phyloP scores from a whole-genome alignment of 2,888 invertebrate genomes.

The Eudasyphora cyanicolor region DNA sequence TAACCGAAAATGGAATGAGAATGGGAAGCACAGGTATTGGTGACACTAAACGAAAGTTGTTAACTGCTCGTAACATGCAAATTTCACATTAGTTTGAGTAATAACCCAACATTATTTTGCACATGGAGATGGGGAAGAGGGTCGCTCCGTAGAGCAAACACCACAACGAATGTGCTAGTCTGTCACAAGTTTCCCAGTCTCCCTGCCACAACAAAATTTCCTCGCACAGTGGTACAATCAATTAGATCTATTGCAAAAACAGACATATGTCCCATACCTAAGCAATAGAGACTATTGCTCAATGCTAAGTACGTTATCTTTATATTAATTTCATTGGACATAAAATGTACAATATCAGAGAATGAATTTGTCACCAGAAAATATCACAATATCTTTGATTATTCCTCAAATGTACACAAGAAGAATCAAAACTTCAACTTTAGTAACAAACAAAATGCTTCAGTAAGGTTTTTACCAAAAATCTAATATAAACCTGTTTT shows the following conservation, averaged over 20 bases:
- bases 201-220: background rate
- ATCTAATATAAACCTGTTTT: no score
- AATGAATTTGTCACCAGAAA: no score
- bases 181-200: no score
- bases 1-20: background rate
- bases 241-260: background rate
- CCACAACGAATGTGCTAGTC: background rate
- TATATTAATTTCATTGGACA: no score
- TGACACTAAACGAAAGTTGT: constrained; percentile 64
- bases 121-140: background rate
- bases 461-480: no score
- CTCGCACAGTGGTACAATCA: background rate
- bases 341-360: no score
- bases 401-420: no score
- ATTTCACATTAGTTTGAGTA: constrained; percentile 64
- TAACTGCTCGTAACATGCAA: constrained; percentile 66
- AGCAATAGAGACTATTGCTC: no score
- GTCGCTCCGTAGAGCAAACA: background rate
- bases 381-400: no score
- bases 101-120: constrained; percentile 45
- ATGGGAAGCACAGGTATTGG: constrained; percentile 36
- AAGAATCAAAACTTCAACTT: no score
- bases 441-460: no score
- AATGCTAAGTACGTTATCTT: no score
- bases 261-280: background rate